Percentiles rank a stretch among this genome's conserved stretches.
Conservation (phyloP, 2,113 vertebrate species). For the Eira barbara region DNA sequence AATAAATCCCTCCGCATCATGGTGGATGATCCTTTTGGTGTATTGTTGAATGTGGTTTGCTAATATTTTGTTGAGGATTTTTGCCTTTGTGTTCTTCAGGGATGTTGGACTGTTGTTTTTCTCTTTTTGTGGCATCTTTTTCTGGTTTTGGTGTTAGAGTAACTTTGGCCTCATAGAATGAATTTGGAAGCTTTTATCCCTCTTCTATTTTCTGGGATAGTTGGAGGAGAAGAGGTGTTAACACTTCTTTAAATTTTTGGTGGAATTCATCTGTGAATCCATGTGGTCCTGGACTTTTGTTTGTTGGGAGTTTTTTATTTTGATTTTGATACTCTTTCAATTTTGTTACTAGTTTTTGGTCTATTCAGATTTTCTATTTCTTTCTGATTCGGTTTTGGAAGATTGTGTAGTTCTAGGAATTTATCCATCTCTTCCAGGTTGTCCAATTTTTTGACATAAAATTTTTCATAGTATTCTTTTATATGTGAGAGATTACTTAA, state of each 20-base stretch:
- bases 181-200: not conserved
- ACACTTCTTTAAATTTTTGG: not conserved
- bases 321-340: not conserved
- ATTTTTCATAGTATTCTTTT: not conserved
- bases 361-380: not conserved
- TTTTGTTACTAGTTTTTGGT: not conserved
- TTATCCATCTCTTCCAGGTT: not conserved
- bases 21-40: not conserved
- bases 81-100: not conserved
- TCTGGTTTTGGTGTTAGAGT: not conserved
- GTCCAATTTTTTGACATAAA: not conserved
- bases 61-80: not conserved
- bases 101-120: not conserved
- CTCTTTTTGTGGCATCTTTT: not conserved
- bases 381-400: not conserved
- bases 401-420: not conserved
- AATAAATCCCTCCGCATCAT: not conserved
- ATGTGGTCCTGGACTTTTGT: not conserved
- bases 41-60: not conserved
- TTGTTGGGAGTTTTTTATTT: not conserved
- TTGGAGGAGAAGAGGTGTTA: not conserved
- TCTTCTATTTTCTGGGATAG: not conserved
- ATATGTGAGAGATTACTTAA: not conserved
- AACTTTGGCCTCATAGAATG: not conserved
- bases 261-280: not conserved